phyloP scores from a whole-genome alignment of 2,113 vertebrate species.

The Phocoena sinus region DNA sequence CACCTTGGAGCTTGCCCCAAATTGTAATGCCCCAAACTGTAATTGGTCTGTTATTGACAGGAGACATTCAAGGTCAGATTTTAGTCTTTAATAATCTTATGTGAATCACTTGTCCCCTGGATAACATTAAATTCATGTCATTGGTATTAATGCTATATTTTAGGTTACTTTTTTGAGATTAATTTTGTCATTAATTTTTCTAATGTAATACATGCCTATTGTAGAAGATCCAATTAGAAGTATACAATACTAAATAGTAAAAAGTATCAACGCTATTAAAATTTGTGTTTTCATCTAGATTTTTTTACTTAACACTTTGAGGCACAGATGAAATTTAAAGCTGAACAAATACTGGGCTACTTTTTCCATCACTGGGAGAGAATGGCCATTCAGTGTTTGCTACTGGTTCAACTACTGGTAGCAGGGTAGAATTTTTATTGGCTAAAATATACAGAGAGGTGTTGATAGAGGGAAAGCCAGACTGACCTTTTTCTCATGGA shows the following conservation, averaged over 20 bases:
- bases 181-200: conserved; percentile 25
- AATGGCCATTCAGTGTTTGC: not conserved
- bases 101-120: not conserved
- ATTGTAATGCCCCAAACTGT: conserved; percentile 6
- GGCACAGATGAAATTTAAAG: not conserved
- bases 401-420: not conserved
- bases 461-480: not conserved
- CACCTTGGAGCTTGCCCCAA: conserved; percentile 75
- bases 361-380: not conserved
- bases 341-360: not conserved
- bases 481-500: not conserved
- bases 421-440: not conserved
- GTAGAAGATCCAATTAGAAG: not conserved
- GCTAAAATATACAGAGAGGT: not conserved
- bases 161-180: conserved; percentile 10
- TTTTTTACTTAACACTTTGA: not conserved
- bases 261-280: not conserved
- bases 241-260: not conserved
- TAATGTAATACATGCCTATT: not conserved
- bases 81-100: not conserved
- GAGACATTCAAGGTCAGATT: not conserved
- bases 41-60: not conserved
- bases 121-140: not conserved
- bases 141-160: not conserved
- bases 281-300: not conserved